A percentile compares a stretch with the other conserved stretches of the same genome.
These are phyloP conservation scores for Mastomys coucha DNA, from an alignment of 2,113 vertebrate genomes.

Conservation along the genomic window DNA sequence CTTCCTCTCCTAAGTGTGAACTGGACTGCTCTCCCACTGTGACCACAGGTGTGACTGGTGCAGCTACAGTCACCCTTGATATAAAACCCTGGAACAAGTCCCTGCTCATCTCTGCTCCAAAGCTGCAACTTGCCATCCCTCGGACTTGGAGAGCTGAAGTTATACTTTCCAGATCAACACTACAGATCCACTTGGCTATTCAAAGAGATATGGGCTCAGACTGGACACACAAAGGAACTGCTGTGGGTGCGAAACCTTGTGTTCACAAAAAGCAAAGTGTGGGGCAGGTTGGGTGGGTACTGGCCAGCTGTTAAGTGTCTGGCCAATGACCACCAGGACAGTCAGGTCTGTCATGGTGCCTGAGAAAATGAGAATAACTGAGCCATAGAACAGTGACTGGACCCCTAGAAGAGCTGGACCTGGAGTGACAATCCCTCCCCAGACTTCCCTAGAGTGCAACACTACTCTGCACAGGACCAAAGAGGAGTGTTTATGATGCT, in stretches of 20 bases:
- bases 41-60: too few species aligned
- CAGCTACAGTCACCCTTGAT: rapidly evolving
- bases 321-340: background rate
- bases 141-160: background rate
- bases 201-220: background rate
- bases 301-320: background rate
- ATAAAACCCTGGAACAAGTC: too few species aligned
- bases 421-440: background rate
- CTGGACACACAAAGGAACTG: rapidly evolving
- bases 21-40: background rate
- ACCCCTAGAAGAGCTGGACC: rapidly evolving
- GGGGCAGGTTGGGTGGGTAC: background rate
- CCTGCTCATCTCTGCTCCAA: rapidly evolving
- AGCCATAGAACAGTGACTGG: background rate
- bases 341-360: background rate
- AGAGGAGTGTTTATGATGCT: background rate
- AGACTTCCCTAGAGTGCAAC: background rate
- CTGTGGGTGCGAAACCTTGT: background rate
- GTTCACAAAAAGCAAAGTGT: background rate
- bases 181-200: rapidly evolving
- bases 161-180: background rate
- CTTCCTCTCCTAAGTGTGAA: background rate
- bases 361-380: background rate
- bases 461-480: background rate
- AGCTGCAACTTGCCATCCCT: background rate